Evolutionary conservation across 2,888 invertebrate species (phyloP).

Genomic region (Dicroscelio sp.): DNA sequence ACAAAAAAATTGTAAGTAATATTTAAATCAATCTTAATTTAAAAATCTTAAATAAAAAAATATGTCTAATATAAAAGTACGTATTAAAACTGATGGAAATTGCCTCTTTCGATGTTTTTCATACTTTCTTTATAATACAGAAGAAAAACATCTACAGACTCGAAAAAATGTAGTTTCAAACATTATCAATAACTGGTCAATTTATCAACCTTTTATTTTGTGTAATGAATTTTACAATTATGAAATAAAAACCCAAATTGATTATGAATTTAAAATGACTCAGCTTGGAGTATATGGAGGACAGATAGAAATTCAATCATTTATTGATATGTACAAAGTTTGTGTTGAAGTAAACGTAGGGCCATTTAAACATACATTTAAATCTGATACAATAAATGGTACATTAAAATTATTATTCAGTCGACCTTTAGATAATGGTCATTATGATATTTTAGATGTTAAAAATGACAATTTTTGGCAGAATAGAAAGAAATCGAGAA

Average conservation of each 20-base stretch:
- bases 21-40: no score
- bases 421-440: not conserved
- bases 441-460: conserved; percentile 4
- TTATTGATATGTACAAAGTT: not conserved
- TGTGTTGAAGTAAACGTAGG: not conserved
- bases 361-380: not conserved
- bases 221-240: not conserved
- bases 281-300: not conserved
- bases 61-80: not conserved
- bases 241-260: not conserved
- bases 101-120: no score
- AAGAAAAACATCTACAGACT: not conserved
- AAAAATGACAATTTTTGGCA: not conserved
- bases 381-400: not conserved
- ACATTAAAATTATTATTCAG: not conserved
- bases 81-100: not conserved
- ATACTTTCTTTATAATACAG: no score
- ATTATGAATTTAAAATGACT: not conserved
- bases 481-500: not conserved
- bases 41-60: not conserved
- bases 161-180: not conserved
- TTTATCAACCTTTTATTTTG: not conserved
- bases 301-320: conserved; percentile 5
- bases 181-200: not conserved
- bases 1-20: no score